Conservation (phyloP, 2,888 invertebrate genomes). For the Apantesis nais region DNA sequence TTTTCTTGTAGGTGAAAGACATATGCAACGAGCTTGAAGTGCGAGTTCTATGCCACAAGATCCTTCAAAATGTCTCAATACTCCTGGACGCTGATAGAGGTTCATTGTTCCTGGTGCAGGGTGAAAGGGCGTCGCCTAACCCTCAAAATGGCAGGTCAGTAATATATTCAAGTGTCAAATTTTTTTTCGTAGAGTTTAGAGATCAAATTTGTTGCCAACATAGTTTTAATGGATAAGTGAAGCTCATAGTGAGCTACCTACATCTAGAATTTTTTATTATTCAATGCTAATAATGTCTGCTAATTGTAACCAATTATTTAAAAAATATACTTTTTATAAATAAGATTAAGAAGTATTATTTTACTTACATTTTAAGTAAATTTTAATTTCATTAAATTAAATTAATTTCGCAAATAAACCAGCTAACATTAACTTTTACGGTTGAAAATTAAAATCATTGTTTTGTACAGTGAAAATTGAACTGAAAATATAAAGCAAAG, state of each 20-base stretch:
- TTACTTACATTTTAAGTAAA: too few species aligned
- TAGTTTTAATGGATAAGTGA: background rate
- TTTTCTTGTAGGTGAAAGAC: constrained; percentile 91
- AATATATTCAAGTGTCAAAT: background rate
- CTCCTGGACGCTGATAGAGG: constrained; percentile 96
- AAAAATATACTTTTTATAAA: background rate
- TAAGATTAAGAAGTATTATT: background rate
- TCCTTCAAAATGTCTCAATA: constrained; percentile 96
- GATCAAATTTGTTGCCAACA: too few species aligned
- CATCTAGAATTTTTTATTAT: too few species aligned
- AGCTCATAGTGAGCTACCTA: too few species aligned
- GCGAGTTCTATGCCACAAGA: constrained; percentile 97
- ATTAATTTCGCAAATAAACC: background rate
- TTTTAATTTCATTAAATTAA: background rate
- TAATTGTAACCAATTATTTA: too few species aligned
- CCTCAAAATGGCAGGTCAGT: constrained; percentile 81
- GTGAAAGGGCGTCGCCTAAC: constrained; percentile 75
- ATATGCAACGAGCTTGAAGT: constrained; percentile 98
- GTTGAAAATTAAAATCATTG: background rate
- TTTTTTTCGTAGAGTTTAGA: background rate
- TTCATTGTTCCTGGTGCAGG: constrained; percentile 95
- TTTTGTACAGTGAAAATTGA: constrained; percentile 4
- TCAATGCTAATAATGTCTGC: too few species aligned
- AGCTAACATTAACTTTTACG: background rate
- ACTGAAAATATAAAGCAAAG: constrained; percentile 5